A percentile compares a stretch with the other conserved stretches of the same genome.
Evolutionary conservation across 1,140 invertebrate species (phyloP).

Genomic region (Panonychus citri): DNA sequence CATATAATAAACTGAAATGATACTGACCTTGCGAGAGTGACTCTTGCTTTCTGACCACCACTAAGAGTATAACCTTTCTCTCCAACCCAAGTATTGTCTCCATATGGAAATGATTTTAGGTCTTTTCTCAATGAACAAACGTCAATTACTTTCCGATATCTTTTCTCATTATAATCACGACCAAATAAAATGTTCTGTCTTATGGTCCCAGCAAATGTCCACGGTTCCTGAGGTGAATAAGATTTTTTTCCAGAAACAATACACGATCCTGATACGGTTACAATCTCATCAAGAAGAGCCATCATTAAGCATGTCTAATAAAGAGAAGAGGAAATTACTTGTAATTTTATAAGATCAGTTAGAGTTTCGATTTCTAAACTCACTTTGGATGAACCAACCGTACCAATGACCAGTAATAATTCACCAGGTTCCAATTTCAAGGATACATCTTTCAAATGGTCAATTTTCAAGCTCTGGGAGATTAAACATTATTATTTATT

Average conservation of each 20-base stretch:
- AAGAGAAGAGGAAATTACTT: too few relatives aligned
- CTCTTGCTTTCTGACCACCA: slow-evolving; percentile 35
- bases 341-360: slow-evolving; percentile 26
- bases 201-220: slow-evolving; percentile 35
- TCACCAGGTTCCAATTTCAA: slow-evolving; percentile 21
- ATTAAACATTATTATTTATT: not conserved
- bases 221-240: slow-evolving; percentile 33
- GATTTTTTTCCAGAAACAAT: slow-evolving; percentile 30
- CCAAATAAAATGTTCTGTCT: slow-evolving; percentile 15
- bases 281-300: slow-evolving; percentile 69
- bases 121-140: slow-evolving; percentile 26
- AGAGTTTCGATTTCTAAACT: not conserved
- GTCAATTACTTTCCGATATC: slow-evolving; percentile 16
- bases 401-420: slow-evolving; percentile 3
- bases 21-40: slow-evolving; percentile 15
- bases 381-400: slow-evolving; percentile 5
- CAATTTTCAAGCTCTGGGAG: not conserved
- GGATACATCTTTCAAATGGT: slow-evolving; percentile 29
- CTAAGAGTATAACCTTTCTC: slow-evolving; percentile 88
- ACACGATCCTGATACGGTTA: slow-evolving; percentile 45
- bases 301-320: slow-evolving; percentile 42
- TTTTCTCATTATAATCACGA: slow-evolving; percentile 6
- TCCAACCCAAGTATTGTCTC: slow-evolving; percentile 73
- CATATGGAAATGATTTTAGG: slow-evolving; percentile 35
- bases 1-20: not conserved